Conservation (phyloP, 1,140 invertebrate genomes). For the Platyura marginata region DNA sequence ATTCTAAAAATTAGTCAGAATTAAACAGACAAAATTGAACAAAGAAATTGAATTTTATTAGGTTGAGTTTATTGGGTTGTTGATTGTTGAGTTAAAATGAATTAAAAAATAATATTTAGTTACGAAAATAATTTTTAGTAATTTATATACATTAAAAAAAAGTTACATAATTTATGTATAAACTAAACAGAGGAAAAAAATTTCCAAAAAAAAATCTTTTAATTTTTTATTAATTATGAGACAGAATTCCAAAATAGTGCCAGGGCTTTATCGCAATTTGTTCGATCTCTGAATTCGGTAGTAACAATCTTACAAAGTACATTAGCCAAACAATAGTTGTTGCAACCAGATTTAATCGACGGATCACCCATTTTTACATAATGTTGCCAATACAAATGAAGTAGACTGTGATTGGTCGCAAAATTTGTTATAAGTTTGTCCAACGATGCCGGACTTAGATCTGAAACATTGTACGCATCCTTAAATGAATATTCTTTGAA, state of each 20-base stretch:
- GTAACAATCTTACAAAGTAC: background rate
- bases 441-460: constrained; percentile 26
- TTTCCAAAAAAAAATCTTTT: no score
- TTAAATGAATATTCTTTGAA: constrained; percentile 46
- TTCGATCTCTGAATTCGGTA: background rate
- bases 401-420: background rate
- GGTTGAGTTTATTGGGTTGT: no score
- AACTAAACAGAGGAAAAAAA: no score
- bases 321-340: background rate
- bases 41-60: no score
- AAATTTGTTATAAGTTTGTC: constrained; percentile 7
- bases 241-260: background rate
- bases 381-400: background rate
- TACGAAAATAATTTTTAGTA: no score
- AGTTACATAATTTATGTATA: no score
- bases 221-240: no score
- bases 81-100: no score
- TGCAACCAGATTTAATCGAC: background rate
- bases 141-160: no score
- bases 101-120: no score
- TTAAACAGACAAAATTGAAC: no score
- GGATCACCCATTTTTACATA: background rate
- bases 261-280: background rate
- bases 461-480: constrained; percentile 32
- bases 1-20: no score